Base-by-base conservation (phyloP, 1,140 invertebrate species). In the Oryzaephilus surinamensis region DNA sequence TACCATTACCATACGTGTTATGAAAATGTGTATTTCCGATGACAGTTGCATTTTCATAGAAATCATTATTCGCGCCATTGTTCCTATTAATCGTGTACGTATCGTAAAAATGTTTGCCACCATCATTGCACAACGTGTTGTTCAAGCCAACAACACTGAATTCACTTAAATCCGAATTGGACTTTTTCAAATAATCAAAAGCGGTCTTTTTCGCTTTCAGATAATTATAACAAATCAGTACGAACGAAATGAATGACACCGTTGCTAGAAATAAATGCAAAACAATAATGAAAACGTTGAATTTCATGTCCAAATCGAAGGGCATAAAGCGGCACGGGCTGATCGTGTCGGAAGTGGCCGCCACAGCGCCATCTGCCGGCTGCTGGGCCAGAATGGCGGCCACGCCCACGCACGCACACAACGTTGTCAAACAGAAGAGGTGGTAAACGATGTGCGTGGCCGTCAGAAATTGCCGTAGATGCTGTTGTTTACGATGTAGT, bases 391-490 rank as follows among this genome's bases (percentile, higher is more conserved):
- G 48, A n/a, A 67, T 59, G 6, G 61, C 60, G 5, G 65, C 63
- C 2, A 65, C 58, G 1, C 64, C 63, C 1, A 71, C 66, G 39
- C 72, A 65, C 4, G 61, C 57, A 30, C 67, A 65, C 8, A 73
- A 55, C 2, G 68, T 60, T 1, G 65, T 66, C 13, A 73, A 45
- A 12, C 69, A 71, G 23, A 64, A 65, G 8, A 74, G 45, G 46
- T 73, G 72, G 45, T 73, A 73, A 15, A 67, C 54, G 15, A 73
- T 61, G 30, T 73, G 72, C 13, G 67, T 65, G 4, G 62, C 41
- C 1, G 68, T 61, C 4, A 72, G 54, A 39, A 61, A 66, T 32
- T 66, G 63, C 8, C 64, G 58, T 31, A 71, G 60, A 34, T 54
- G 60, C 41, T 70, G 66, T 3, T 65, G 63, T 55, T 67, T 66